These are phyloP conservation scores for Eumacrocentrus americanus DNA, from an alignment of 2,888 invertebrate genomes.

Conservation along the genomic window DNA sequence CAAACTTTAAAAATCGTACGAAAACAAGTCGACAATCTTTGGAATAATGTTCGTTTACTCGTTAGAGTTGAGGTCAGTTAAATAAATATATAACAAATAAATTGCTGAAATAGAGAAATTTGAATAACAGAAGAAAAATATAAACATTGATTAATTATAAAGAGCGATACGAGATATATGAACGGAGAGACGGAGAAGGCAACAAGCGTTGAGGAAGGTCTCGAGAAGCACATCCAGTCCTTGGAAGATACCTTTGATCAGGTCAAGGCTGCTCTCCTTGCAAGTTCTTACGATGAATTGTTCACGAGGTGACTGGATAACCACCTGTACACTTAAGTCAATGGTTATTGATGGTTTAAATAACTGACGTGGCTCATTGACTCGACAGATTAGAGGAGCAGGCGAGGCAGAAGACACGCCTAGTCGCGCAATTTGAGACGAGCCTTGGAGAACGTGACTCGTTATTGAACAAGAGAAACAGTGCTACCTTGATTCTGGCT, in stretches of 20 bases:
- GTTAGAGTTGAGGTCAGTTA: constrained; percentile 61
- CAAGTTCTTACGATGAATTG: constrained; percentile 60
- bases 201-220: constrained; percentile 42
- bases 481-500: constrained; percentile 64
- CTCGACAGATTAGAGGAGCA: constrained; percentile 64
- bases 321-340: constrained; percentile 2
- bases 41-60: constrained; percentile 60
- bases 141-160: neutral
- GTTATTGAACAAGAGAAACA: constrained; percentile 64
- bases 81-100: constrained; percentile 1
- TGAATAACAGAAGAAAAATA: neutral
- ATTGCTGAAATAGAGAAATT: neutral
- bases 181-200: constrained; percentile 15
- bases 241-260: constrained; percentile 59
- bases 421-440: constrained; percentile 61
- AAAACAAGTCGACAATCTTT: constrained; percentile 58
- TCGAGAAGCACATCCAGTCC: constrained; percentile 55
- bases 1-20: constrained; percentile 65
- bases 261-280: constrained; percentile 58
- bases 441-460: constrained; percentile 63
- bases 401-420: constrained; percentile 62
- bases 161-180: constrained; percentile 41
- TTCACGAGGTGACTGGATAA: constrained; percentile 58
- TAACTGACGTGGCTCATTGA: constrained; percentile 8
- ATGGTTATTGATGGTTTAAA: neutral